Base-by-base conservation (phyloP, 2,888 invertebrate genomes). In the Mycogona germanica region DNA sequence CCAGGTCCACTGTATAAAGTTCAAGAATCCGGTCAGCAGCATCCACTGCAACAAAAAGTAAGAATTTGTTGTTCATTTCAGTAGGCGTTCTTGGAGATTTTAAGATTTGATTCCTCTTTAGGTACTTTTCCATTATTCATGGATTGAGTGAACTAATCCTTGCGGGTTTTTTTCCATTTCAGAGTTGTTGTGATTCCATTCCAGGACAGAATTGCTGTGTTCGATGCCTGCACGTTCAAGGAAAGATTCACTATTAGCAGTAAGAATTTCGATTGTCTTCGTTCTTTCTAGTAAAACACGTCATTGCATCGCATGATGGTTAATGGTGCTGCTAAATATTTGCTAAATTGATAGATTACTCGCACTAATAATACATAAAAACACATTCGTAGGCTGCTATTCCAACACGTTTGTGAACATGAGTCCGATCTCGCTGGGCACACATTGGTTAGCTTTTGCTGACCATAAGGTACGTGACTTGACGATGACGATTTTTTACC, bases 1-100 rank as follows among this genome's bases (percentile, higher is more conserved):
- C 68, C 81, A 83, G 75, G 81, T 86, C 17, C 91, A 91, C 69
- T 84, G 82, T 66, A 87, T 91, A 62, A 89, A 91, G 71, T 95
- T 92, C 74, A 91, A 89, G 73, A 88, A 84, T 69, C 82, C 84
- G 1, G 83, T 95, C 50, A 76, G 85, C 63, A 91, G 91, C 67
- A 84, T 95, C 57, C 70, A 86, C 60, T 87, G 87, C n/a, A 93
- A 92, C 73, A 82, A 83, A 62, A 79, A 68, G 70, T 69, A 45
- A 60, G 59, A 2, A 25, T 32, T 19, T 12, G 4, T 17, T 29
- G 23, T 9, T n/a, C 9, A 12, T n/a, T n/a, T n/a, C n/a, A n/a
- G n/a, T n/a, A n/a, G n/a, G n/a, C n/a, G 12, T 35, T 35, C 12
- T 35, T 35, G n/a, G 35, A 35, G n/a, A n/a, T 12, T 35, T 7